Base-by-base conservation (phyloP, 2,797 vertebrate genomes). In the Gallinago nigripennis region DNA sequence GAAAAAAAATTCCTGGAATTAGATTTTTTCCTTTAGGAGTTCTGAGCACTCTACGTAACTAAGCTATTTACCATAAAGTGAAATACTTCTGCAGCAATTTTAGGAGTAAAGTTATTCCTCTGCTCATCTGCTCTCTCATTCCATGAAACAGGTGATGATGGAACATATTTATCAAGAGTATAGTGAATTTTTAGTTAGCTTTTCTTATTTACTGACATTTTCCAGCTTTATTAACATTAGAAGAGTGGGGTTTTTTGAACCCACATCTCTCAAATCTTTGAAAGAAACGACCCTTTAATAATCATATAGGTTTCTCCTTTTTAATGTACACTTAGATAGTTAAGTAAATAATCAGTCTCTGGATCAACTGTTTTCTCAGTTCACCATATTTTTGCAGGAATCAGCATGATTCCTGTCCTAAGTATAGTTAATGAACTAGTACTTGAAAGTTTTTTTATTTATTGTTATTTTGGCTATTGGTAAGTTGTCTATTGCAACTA, bases 371-470 rank as follows among this genome's bases (percentile, higher is more conserved):
- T 84, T 92, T 76, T 69, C 57, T 76, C 43, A 76, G 73, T 86
- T 90, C 77, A 86, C 27, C 50, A 19, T 88, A 69, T 93, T 88
- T 92, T 81, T 66, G 69, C 70, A 82, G 41, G 37, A 92, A 88
- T 90, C 65, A 82, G 50, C 54, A 48, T 39, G 82, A 72, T 84
- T 83, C 33, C 66, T 75, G 28, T 41, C 37, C 25, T 82, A 92
- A 82, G 66, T 79, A 14, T 39, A 84, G 20, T 88, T 90, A 88
- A 84, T 54, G 43, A 95, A 72, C 23, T 12, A 65, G 3, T 79
- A n/a, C 33, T 83, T 84, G 37, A 76, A 37, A 88, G 28, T 46
- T 12, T n/a, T 84, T 86, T 12, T 73, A 27, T 85, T 82, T 92
- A 21, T 83, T 90, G 45, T 46, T 21, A 46, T 76, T 95, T 92